Evolutionary conservation across 2,113 vertebrate species (phyloP).

Genomic region (Rhabdomys dilectus): DNA sequence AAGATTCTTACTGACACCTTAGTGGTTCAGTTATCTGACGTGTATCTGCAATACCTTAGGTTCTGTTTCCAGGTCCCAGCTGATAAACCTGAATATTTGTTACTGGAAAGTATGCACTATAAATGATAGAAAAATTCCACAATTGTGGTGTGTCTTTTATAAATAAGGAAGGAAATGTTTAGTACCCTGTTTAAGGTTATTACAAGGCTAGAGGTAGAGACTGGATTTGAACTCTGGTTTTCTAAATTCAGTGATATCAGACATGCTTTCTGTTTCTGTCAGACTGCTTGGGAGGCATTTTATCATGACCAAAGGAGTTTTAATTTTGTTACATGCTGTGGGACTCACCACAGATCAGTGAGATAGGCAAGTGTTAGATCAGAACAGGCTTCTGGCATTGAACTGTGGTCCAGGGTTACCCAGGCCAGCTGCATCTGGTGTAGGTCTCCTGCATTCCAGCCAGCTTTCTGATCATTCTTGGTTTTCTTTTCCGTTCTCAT

Average conservation of each 20-base stretch:
- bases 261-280: conserved; percentile 43
- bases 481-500: background rate
- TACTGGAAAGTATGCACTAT: background rate
- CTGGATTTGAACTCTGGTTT: background rate
- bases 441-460: background rate
- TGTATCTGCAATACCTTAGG: background rate
- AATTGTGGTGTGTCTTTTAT: background rate
- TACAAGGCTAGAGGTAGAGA: background rate
- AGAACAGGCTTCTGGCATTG: background rate
- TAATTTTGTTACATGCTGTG: background rate
- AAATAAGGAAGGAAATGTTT: conserved; percentile 27
- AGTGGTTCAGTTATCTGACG: background rate
- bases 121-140: background rate
- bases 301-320: conserved; percentile 37
- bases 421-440: background rate
- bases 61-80: background rate
- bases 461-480: background rate
- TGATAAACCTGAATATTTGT: background rate
- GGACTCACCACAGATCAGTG: background rate
- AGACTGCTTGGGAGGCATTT: background rate
- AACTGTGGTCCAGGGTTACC: background rate
- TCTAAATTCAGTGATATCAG: background rate
- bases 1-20: background rate
- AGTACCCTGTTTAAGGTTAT: background rate
- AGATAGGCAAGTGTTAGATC: background rate